Conservation (phyloP, 2,888 invertebrate genomes). For the Drosophila ochracea region DNA sequence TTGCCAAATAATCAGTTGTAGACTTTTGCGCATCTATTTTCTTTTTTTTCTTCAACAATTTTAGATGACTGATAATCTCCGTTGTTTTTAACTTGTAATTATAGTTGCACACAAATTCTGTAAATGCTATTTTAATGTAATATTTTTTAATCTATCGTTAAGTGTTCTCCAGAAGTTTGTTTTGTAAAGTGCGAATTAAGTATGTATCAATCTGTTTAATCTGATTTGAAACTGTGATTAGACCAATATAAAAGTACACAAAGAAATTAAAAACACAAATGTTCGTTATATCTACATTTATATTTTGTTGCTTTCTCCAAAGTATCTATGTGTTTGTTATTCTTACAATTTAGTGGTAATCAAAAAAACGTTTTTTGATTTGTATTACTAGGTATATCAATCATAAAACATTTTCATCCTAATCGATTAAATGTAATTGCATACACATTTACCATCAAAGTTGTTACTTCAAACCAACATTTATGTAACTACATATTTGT, state of each 20-base stretch:
- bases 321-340: slow-evolving; percentile 46
- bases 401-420: slow-evolving; percentile 59
- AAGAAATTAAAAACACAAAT: slow-evolving; percentile 10
- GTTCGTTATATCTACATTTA: slow-evolving; percentile 67
- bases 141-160: slow-evolving; percentile 32
- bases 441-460: slow-evolving; percentile 31
- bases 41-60: slow-evolving; percentile 10
- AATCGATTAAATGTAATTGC: slow-evolving; percentile 36
- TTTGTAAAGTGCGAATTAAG: slow-evolving; percentile 13
- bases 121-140: slow-evolving; percentile 14
- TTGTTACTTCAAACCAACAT: slow-evolving; percentile 48
- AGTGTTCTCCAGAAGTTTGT: slow-evolving; percentile 3
- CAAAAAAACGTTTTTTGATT: slow-evolving; percentile 64
- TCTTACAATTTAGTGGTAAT: slow-evolving; percentile 60
- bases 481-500: slow-evolving; percentile 41
- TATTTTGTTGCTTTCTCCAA: slow-evolving; percentile 67
- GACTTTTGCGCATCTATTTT: slow-evolving; percentile 13
- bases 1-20: slow-evolving; percentile 1
- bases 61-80: slow-evolving; percentile 58
- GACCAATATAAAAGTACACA: slow-evolving; percentile 18
- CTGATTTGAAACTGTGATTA: neutral
- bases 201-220: slow-evolving; percentile 11
- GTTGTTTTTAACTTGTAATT: slow-evolving; percentile 15
- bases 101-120: slow-evolving; percentile 4
- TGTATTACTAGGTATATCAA: slow-evolving; percentile 57